phyloP scores from a whole-genome alignment of 1,140 invertebrate genomes.

The Drosophila orosa region DNA sequence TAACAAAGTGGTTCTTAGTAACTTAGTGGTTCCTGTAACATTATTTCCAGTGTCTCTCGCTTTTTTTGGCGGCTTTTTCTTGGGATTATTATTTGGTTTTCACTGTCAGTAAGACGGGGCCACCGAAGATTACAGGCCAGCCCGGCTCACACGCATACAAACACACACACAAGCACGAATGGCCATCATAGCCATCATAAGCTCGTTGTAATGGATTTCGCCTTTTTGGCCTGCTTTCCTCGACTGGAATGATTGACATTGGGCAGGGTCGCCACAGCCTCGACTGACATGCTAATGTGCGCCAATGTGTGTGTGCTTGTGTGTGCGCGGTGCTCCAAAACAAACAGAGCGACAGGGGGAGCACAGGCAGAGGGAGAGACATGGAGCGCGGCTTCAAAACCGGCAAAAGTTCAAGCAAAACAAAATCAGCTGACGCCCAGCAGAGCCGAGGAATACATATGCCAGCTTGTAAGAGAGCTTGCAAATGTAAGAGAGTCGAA shows the following conservation, averaged over 20 bases:
- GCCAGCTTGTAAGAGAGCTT: slow-evolving; percentile 15
- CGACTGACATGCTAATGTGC: slow-evolving; percentile 71
- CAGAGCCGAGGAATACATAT: slow-evolving; percentile 15
- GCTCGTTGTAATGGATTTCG: slow-evolving; percentile 72
- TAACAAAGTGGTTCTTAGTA: too few species aligned
- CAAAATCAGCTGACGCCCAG: slow-evolving; percentile 75
- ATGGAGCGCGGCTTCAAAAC: slow-evolving; percentile 47
- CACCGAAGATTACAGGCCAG: slow-evolving; percentile 37
- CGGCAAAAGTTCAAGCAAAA: slow-evolving; percentile 83
- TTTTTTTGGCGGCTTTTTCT: slow-evolving; percentile 25
- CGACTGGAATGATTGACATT: slow-evolving; percentile 73
- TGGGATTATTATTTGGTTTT: slow-evolving; percentile 32
- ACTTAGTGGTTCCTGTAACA: too few species aligned
- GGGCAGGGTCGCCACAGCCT: slow-evolving; percentile 68
- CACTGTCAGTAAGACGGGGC: slow-evolving; percentile 57
- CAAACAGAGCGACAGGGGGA: slow-evolving; percentile 26
- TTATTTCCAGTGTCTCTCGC: neutral
- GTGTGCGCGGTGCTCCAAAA: slow-evolving; percentile 31
- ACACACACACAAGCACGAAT: slow-evolving; percentile 9
- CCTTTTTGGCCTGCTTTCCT: slow-evolving; percentile 70
- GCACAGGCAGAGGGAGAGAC: slow-evolving; percentile 5
- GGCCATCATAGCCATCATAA: slow-evolving; percentile 32
- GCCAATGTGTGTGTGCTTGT: slow-evolving; percentile 18
- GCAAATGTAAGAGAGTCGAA: neutral
- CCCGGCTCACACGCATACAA: neutral